Conservation (phyloP, 2,113 vertebrate genomes). For the Cynocephalus volans region DNA sequence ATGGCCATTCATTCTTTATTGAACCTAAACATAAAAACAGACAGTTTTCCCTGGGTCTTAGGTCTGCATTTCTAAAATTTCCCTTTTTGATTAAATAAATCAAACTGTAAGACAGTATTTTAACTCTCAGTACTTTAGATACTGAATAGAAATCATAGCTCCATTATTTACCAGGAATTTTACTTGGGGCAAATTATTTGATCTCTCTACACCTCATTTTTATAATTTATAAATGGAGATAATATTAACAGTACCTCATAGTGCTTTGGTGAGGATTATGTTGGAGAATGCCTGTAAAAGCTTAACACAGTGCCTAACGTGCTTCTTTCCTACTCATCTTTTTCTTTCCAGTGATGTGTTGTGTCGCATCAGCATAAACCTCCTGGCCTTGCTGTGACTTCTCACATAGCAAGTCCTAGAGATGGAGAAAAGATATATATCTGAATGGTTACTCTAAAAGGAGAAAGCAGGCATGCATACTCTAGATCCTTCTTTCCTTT, state of each 20-base stretch:
- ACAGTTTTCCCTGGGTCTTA: background rate
- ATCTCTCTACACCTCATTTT: background rate
- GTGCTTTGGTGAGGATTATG: background rate
- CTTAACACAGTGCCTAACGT: background rate
- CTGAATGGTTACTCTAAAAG: background rate
- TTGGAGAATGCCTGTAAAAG: background rate
- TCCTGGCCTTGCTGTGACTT: background rate
- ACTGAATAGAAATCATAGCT: background rate
- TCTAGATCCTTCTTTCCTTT: background rate
- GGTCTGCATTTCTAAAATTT: background rate
- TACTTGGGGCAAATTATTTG: background rate
- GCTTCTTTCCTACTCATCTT: background rate
- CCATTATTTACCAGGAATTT: background rate
- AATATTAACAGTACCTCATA: background rate
- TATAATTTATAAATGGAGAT: background rate
- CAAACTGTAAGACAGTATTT: no score
- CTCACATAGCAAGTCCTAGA: accelerated
- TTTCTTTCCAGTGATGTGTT: background rate
- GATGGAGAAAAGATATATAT: background rate
- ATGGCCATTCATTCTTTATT: background rate
- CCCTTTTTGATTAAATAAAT: background rate
- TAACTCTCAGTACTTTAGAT: background rate
- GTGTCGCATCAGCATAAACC: no score
- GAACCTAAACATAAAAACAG: background rate
- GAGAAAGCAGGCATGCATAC: background rate